Percentiles rank a stretch among this genome's conserved stretches.
Conservation (phyloP, 1,140 invertebrate genomes). For the Platyura marginata region DNA sequence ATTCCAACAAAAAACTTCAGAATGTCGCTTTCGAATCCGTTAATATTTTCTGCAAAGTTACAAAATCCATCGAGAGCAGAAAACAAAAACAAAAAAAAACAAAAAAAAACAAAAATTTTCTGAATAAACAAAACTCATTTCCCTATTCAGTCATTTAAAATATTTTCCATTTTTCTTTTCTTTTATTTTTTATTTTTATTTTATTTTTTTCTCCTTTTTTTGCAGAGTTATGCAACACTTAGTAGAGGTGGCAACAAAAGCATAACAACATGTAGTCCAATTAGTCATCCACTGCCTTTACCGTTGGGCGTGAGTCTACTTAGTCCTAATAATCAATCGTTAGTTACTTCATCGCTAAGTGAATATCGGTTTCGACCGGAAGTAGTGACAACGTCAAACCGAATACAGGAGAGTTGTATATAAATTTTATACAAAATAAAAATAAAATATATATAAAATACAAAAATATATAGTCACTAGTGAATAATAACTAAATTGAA, state of each 20-base stretch:
- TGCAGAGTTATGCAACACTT: constrained; percentile 23
- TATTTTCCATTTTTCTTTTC: too few relatives aligned
- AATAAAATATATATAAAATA: background rate
- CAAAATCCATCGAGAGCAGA: too few relatives aligned
- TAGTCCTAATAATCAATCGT: constrained; percentile 24
- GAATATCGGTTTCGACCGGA: constrained; percentile 46
- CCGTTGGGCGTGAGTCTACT: constrained; percentile 24
- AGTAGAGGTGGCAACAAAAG: constrained; percentile 18
- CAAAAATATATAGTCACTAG: background rate
- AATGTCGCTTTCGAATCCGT: too few relatives aligned
- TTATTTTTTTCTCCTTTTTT: constrained; percentile 1
- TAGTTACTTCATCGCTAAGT: constrained; percentile 37
- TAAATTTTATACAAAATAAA: constrained; percentile 26
- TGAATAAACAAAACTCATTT: background rate
- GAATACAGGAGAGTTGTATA: constrained; percentile 76
- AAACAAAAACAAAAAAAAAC: too few relatives aligned
- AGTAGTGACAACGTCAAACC: constrained; percentile 62
- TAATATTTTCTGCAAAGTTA: too few relatives aligned
- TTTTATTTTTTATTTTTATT: too few relatives aligned
- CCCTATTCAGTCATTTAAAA: too few relatives aligned
- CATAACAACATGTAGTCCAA: constrained; percentile 23
- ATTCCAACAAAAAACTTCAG: too few relatives aligned
- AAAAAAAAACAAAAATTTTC: background rate
- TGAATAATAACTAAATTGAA: background rate
- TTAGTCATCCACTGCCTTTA: constrained; percentile 19